Conservation (phyloP, 2,113 vertebrate genomes). For the Platycercus adscitus region DNA sequence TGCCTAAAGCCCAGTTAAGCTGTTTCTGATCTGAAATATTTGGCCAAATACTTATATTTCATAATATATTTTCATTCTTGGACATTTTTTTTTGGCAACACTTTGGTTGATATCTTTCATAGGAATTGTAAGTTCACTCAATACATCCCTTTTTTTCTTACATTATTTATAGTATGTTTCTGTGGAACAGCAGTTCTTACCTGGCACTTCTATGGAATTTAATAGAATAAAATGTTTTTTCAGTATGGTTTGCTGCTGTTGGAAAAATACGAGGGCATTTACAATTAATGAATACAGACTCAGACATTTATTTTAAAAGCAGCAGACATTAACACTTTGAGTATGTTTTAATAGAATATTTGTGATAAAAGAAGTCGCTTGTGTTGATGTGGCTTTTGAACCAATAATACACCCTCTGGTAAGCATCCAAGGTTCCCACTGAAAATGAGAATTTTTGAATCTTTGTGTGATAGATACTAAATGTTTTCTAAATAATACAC, state of each 20-base stretch:
- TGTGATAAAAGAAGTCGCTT: conserved; percentile 56
- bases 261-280: not conserved
- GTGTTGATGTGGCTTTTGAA: not conserved
- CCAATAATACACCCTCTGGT: not conserved
- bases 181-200: not conserved
- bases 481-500: not conserved
- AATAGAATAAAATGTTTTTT: conserved; percentile 49
- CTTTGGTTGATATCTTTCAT: not conserved
- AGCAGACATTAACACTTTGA: conserved; percentile 18
- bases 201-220: not conserved
- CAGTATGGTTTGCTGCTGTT: not conserved
- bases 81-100: not conserved
- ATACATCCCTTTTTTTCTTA: conserved; percentile 36
- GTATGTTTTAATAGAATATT: conserved; percentile 36
- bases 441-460: not conserved
- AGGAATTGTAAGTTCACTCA: conserved; percentile 3
- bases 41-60: not conserved
- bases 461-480: not conserved
- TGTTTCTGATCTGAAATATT: conserved; percentile 15
- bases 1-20: not conserved
- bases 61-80: not conserved
- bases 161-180: not conserved
- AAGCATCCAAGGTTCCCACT: not conserved
- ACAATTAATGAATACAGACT: conserved; percentile 13
- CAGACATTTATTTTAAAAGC: not conserved